Evolutionary conservation across 2,888 invertebrate species (phyloP), one percentile per base, ranked within the genome.

Genomic region (Lycocerus yunnanus): DNA sequence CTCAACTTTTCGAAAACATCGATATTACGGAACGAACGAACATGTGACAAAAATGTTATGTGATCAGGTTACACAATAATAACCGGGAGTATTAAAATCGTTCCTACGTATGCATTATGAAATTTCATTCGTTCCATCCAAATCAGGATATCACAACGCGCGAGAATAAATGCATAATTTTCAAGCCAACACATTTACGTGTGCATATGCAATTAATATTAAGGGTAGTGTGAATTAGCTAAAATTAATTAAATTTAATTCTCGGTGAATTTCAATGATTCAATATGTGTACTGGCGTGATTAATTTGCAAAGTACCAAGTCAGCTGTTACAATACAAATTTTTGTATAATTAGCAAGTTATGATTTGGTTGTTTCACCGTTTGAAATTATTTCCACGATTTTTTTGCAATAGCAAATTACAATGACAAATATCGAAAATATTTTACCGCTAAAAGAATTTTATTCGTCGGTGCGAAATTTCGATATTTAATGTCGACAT

Each of bases 231-330:
- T 21, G 71, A 71, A 71, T 66, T 71, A 66, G 66, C 71, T 71
- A 66, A 27, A 59, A 58, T 71, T 71, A 70, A 71, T 71, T 69
- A 27, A 69, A 69, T 63, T 58, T 16, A 58, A 71, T 24, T 58
- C 71, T 61, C 14, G 66, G 66, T 27, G 63, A 58, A 27, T 69
- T 21, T 63, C 66, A 58, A 71, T 66, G 71, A 59, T 58, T 58
- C 59, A 66, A 66, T 71, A 59, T 66, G 71, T 66, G 66, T 60
- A 69, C 66, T 27, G 59, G 58, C 71, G 59, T 71, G 66, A 71
- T 71, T 71, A 71, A 71, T 71, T 71, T 71, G 59, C 71, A 66
- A 71, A 66, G 24, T 15, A 66, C 58, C 65, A 21, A 71, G 71
- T 71, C 71, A 71, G 71, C 71, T 71, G 71, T 58, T 71, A 66